Percentiles rank a stretch among this genome's conserved stretches.
These are phyloP conservation scores for Hesperia comma DNA, from an alignment of 2,888 invertebrate genomes.

Conservation along the genomic window DNA sequence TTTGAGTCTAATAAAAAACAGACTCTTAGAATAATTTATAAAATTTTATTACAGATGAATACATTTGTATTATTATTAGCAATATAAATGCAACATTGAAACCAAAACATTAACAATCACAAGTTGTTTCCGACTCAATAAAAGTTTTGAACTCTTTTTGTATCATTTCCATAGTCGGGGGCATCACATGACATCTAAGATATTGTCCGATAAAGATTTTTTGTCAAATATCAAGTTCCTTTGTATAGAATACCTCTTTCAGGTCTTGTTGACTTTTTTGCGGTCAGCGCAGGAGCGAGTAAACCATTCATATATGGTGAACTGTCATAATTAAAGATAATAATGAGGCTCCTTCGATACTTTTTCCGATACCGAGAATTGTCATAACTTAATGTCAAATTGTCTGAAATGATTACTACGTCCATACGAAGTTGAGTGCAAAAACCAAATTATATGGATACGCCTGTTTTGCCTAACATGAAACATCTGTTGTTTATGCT, in stretches of 20 bases:
- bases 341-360: conserved; percentile 71
- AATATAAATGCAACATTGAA: too few relatives aligned
- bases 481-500: conserved; percentile 16
- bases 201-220: conserved; percentile 62
- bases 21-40: too few relatives aligned
- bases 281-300: conserved; percentile 59
- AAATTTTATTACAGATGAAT: too few relatives aligned
- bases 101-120: background rate
- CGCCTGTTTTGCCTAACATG: conserved; percentile 24
- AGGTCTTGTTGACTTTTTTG: conserved; percentile 68
- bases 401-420: conserved; percentile 41
- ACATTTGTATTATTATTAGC: too few relatives aligned
- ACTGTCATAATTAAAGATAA: conserved; percentile 82
- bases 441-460: conserved; percentile 35
- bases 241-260: conserved; percentile 62
- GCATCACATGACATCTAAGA: conserved; percentile 53
- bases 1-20: too few relatives aligned
- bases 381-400: conserved; percentile 75
- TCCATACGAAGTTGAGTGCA: conserved; percentile 28
- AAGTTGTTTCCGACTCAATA: conserved; percentile 10
- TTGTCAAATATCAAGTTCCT: conserved; percentile 66
- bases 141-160: background rate
- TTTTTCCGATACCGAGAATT: conserved; percentile 71
- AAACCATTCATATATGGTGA: conserved; percentile 77
- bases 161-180: conserved; percentile 38